These are phyloP conservation scores for Urosaurus nigricauda DNA, from an alignment of 2,797 vertebrate genomes.

Conservation along the genomic window DNA sequence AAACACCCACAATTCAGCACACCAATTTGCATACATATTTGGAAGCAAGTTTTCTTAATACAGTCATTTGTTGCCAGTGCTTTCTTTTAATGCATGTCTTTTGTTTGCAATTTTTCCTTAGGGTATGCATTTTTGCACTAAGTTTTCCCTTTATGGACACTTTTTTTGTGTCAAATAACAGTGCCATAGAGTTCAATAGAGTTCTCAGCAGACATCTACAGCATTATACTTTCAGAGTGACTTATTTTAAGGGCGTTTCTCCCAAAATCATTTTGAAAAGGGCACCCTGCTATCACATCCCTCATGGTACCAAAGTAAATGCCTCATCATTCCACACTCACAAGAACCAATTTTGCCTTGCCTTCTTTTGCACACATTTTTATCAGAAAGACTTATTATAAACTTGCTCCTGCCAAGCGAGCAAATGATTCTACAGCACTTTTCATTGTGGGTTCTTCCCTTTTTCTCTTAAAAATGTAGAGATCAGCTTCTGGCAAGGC, in stretches of 20 bases:
- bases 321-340: neutral
- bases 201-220: neutral
- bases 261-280: neutral
- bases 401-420: conserved; percentile 31
- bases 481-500: conserved; percentile 43
- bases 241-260: neutral
- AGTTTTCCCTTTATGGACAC: neutral
- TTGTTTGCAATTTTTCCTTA: neutral
- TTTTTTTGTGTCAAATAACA: neutral
- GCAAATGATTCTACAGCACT: neutral
- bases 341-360: neutral
- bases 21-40: neutral
- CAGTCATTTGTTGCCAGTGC: neutral
- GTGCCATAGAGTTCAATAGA: neutral
- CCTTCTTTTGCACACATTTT: neutral
- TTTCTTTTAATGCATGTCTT: neutral
- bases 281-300: neutral
- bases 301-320: neutral
- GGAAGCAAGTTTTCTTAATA: neutral
- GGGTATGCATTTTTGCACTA: neutral
- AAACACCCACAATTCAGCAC: neutral
- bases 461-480: conserved; percentile 9
- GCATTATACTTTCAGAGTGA: neutral
- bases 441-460: conserved; percentile 16
- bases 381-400: neutral